Evolutionary conservation across 2,888 invertebrate species (phyloP).

Genomic region (Agrotis ipsilon): DNA sequence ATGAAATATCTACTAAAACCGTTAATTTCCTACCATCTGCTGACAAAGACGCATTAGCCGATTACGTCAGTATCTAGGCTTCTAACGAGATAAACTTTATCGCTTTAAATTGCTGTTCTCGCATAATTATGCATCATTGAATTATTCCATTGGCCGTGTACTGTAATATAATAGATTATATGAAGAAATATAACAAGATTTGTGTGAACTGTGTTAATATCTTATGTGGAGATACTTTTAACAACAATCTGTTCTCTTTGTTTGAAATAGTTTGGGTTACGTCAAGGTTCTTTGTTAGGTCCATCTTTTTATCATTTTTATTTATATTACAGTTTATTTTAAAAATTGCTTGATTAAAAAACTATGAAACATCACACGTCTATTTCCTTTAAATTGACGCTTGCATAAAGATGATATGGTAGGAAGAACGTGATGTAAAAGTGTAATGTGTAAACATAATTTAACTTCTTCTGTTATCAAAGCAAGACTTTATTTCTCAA

Average conservation of each 20-base stretch:
- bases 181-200: constrained; percentile 12
- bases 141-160: constrained; percentile 58
- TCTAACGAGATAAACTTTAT: constrained; percentile 64
- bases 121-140: constrained; percentile 60
- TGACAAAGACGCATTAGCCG: constrained; percentile 56
- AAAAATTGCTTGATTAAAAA: no score
- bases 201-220: constrained; percentile 18
- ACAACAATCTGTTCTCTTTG: background rate
- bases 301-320: no score
- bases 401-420: no score
- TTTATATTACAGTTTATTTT: no score
- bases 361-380: no score
- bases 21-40: constrained; percentile 53
- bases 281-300: background rate
- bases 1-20: constrained; percentile 33
- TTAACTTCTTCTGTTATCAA: no score
- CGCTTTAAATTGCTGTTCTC: constrained; percentile 56
- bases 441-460: no score
- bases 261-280: background rate
- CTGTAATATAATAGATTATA: constrained; percentile 41
- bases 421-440: no score
- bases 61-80: constrained; percentile 63
- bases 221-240: background rate
- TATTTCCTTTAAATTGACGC: no score
- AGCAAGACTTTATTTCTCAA: constrained; percentile 5